phyloP scores from a whole-genome alignment of 1,140 invertebrate species.

The Dendrolimus punctatus region DNA sequence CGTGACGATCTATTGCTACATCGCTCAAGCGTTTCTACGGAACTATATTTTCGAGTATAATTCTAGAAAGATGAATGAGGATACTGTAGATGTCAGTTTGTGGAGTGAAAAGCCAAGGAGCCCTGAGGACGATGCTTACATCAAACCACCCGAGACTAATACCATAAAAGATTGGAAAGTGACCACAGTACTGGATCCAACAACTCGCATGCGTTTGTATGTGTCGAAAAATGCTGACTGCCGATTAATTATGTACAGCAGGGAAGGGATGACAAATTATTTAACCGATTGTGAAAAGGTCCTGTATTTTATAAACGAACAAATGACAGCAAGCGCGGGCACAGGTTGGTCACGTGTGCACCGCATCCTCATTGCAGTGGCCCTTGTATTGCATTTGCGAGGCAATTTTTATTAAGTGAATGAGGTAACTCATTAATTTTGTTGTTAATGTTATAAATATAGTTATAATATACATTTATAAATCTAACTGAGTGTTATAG shows the following conservation, averaged over 20 bases:
- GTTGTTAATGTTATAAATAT: too few relatives aligned
- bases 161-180: constrained; percentile 44
- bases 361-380: constrained; percentile 14
- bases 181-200: constrained; percentile 50
- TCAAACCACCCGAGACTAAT: constrained; percentile 15
- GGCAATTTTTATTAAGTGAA: too few relatives aligned
- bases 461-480: too few relatives aligned
- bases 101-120: constrained; percentile 40
- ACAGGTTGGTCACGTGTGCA: constrained; percentile 6
- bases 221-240: constrained; percentile 44
- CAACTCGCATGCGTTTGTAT: constrained; percentile 40
- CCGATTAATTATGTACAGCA: constrained; percentile 51
- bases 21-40: constrained; percentile 41
- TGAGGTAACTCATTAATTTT: too few relatives aligned
- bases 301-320: constrained; percentile 48
- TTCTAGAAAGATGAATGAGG: constrained; percentile 45
- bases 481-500: too few relatives aligned
- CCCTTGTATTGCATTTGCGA: too few relatives aligned
- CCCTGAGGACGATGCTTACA: constrained; percentile 11
- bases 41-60: constrained; percentile 53
- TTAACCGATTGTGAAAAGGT: constrained; percentile 46
- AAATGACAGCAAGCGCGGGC: constrained; percentile 25
- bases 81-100: constrained; percentile 43
- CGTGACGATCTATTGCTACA: constrained; percentile 37
- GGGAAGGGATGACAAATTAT: constrained; percentile 54